Base-by-base conservation (phyloP, 2,113 vertebrate species). In the Chloropsis cyanopogon region DNA sequence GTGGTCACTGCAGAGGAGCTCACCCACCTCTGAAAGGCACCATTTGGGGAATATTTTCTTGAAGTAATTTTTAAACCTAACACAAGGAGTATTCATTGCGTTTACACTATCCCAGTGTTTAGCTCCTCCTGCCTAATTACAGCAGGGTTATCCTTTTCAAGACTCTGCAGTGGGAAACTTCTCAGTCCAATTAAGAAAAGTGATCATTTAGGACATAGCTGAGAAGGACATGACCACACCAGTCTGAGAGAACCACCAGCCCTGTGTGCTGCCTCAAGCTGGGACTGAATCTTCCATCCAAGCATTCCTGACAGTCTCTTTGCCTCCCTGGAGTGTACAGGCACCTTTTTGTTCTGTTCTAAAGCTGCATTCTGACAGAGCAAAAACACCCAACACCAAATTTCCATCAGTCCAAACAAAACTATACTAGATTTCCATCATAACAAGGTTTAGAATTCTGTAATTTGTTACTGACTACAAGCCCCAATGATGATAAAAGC, bases 241-340 rank as follows among this genome's bases (percentile, higher is more conserved):
- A 73, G 46, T 8, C 2, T 50, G 46, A 78, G 25, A 29, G 23
- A 82, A 37, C 35, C 49, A 37, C 2, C 23, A 56, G 81, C 10
- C 16, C 12, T 20, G 5, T 7, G 47, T 15, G 21, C 7, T 47
- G 28, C 52, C 66, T 6, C n/a, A 44, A 7, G n/a, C 4, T 25
- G 39, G n/a, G 28, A 31, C 6, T 46, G 4, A 10, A n/a, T 12
- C 64, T 66, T 49, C 25, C 11, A 61, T 18, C 12, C 31, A 14
- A 72, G 9, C 13, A 65, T 4, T 56, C 44, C 39, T 24, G 37
- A 37, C 37, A 13, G n/a, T 37, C 59, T 42, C 52, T 52, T 12
- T 10, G 9, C 18, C 29, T 11, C n/a, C 14, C 49, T 41, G 29
- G 14, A 65, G 2, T 2, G 7, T 3, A 35, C 2, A 0, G 5